These are phyloP conservation scores for Periophthalmus magnuspinnatus DNA, from an alignment of 2,797 vertebrate species.

Conservation along the genomic window DNA sequence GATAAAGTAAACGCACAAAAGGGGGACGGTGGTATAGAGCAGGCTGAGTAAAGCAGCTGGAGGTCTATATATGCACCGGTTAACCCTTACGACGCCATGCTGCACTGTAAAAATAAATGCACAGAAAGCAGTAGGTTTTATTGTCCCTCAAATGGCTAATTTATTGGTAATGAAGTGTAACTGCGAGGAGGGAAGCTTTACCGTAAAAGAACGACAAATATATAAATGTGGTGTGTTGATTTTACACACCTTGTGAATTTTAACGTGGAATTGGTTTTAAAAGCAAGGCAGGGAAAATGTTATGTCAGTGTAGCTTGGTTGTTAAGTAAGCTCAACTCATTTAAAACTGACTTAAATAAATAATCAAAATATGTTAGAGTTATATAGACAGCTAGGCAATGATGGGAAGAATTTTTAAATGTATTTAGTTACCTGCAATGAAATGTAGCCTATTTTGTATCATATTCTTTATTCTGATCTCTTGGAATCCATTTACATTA, in stretches of 20 bases:
- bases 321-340: not conserved
- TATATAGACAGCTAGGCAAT: too few relatives aligned
- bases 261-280: not conserved
- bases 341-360: not conserved
- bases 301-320: not conserved
- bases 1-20: constrained; percentile 26
- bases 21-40: constrained; percentile 51
- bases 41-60: constrained; percentile 58
- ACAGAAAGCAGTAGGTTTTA: not conserved
- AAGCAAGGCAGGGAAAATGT: not conserved
- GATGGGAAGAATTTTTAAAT: too few relatives aligned
- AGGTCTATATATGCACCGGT: constrained; percentile 53
- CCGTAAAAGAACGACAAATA: not conserved
- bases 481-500: too few relatives aligned
- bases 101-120: not conserved
- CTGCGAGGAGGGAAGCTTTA: not conserved
- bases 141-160: not conserved
- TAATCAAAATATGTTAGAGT: not conserved
- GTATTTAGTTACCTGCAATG: too few relatives aligned
- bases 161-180: constrained; percentile 1
- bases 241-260: constrained; percentile 1
- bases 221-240: constrained; percentile 3
- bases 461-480: too few relatives aligned
- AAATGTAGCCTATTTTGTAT: too few relatives aligned
- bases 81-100: constrained; percentile 60